A percentile compares a stretch with the other conserved stretches of the same genome.
Conservation (phyloP, 2,888 invertebrate species). For the Sphinx pinastri region DNA sequence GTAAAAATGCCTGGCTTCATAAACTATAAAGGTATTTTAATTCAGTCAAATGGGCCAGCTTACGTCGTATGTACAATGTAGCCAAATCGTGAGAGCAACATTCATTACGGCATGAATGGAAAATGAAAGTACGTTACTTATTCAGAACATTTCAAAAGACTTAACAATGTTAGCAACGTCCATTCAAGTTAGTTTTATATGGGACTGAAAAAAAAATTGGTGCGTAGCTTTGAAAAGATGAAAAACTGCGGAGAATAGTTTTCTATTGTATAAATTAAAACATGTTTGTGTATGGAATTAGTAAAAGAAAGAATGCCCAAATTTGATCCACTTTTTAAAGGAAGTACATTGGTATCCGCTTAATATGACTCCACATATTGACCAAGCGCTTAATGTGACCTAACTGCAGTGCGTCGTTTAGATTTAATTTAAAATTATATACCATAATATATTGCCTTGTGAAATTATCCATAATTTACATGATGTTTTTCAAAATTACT, state of each 20-base stretch:
- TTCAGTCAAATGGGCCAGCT: neutral
- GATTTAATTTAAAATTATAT: too few species aligned
- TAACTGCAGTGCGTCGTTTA: too few species aligned
- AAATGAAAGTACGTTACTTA: slow-evolving; percentile 27
- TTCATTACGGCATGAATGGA: slow-evolving; percentile 28
- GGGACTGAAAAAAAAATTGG: slow-evolving; percentile 19
- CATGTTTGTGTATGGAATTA: too few species aligned
- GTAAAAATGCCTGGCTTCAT: neutral
- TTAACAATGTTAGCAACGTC: slow-evolving; percentile 23
- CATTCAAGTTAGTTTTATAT: slow-evolving; percentile 16
- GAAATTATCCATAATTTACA: too few species aligned
- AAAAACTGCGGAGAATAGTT: slow-evolving; percentile 1
- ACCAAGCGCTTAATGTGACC: too few species aligned
- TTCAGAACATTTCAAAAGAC: slow-evolving; percentile 28
- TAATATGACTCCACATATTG: too few species aligned
- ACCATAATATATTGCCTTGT: too few species aligned
- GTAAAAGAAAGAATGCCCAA: too few species aligned
- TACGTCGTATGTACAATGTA: slow-evolving; percentile 5
- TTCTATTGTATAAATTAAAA: too few species aligned
- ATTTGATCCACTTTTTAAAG: too few species aligned
- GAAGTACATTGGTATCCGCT: too few species aligned
- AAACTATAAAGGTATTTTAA: slow-evolving; percentile 9
- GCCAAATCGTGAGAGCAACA: slow-evolving; percentile 11
- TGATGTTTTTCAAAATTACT: too few species aligned
- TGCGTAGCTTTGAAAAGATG: neutral